A percentile compares a stretch with the other conserved stretches of the same genome.
These are phyloP conservation scores for Drosophila borealis DNA, from an alignment of 2,888 invertebrate species.

Conservation along the genomic window DNA sequence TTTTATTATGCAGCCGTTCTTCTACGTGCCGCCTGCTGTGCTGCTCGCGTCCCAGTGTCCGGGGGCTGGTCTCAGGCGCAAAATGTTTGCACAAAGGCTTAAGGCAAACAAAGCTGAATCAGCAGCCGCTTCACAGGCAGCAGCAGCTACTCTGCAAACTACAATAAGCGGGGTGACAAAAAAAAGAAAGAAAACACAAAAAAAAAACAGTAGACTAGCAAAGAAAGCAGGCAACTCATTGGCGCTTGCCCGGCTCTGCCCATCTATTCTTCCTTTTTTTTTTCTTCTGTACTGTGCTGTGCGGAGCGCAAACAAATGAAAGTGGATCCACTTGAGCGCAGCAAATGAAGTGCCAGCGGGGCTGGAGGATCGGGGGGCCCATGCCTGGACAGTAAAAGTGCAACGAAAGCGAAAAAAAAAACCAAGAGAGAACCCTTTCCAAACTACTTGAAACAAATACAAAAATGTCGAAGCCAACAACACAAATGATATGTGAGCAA, in stretches of 20 bases:
- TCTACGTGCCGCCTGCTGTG: conserved; percentile 27
- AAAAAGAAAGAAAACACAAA: conserved; percentile 45
- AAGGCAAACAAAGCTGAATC: conserved; percentile 82
- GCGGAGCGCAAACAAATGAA: conserved; percentile 79
- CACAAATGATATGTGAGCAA: conserved; percentile 66
- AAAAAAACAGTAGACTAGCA: conserved; percentile 42
- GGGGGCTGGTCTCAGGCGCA: conserved; percentile 65
- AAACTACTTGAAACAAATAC: conserved; percentile 73
- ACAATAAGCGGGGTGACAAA: conserved; percentile 61
- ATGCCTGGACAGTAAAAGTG: conserved; percentile 75
- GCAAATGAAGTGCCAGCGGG: conserved; percentile 79
- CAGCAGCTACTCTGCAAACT: conserved; percentile 73
- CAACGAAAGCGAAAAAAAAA: conserved; percentile 78
- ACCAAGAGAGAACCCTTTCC: conserved; percentile 9
- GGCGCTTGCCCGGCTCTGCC: conserved; percentile 47
- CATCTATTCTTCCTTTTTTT: conserved; percentile 22
- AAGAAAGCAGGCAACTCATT: conserved; percentile 61
- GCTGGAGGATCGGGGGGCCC: conserved; percentile 39
- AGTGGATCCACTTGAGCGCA: conserved; percentile 82
- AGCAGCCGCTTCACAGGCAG: conserved; percentile 61
- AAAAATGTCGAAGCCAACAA: conserved; percentile 71
- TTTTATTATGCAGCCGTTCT: conserved; percentile 62
- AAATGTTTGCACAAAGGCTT: conserved; percentile 83
- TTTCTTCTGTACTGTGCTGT: conserved; percentile 43
- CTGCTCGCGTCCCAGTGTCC: conserved; percentile 27